A percentile compares a stretch with the other conserved stretches of the same genome.
phyloP scores from a whole-genome alignment of 2,888 invertebrate species.

The Cryptophagus acutangulus region DNA sequence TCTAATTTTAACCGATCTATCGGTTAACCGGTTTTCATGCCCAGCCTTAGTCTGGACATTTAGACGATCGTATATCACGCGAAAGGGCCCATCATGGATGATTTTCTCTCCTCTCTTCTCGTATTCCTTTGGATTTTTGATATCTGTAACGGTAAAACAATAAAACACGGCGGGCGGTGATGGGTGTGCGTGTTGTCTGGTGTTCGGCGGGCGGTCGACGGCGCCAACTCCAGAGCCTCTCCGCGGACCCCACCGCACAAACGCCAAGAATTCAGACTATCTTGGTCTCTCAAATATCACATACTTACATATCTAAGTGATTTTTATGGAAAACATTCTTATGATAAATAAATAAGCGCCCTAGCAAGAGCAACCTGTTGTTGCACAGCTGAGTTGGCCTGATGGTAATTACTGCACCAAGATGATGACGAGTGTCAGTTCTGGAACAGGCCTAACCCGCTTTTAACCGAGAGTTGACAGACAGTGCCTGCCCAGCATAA shows the following conservation, averaged over 20 bases:
- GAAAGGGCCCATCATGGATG: constrained; percentile 12
- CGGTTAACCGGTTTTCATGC: too few relatives aligned
- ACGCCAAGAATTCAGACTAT: not conserved
- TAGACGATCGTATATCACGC: constrained; percentile 22
- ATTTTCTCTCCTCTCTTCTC: too few relatives aligned
- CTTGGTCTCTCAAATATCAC: too few relatives aligned
- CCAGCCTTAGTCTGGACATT: too few relatives aligned
- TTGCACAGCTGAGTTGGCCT: constrained; percentile 26
- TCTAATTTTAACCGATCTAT: too few relatives aligned
- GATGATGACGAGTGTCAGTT: constrained; percentile 42
- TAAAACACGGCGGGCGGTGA: constrained; percentile 47
- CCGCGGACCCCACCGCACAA: constrained; percentile 7
- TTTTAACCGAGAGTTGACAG: constrained; percentile 37
- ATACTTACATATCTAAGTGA: too few relatives aligned
- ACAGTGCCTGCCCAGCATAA: constrained; percentile 34
- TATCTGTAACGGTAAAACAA: constrained; percentile 49
- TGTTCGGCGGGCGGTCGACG: constrained; percentile 45
- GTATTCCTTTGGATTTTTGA: constrained; percentile 30
- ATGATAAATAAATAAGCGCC: too few relatives aligned
- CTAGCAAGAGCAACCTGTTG: constrained; percentile 40
- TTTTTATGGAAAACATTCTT: too few relatives aligned
- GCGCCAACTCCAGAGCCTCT: constrained; percentile 34
- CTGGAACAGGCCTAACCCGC: constrained; percentile 28
- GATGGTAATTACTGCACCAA: constrained; percentile 38
- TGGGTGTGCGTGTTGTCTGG: constrained; percentile 46